Conservation (phyloP, 2,113 vertebrate species). For the Xiphophorus couchianus region DNA sequence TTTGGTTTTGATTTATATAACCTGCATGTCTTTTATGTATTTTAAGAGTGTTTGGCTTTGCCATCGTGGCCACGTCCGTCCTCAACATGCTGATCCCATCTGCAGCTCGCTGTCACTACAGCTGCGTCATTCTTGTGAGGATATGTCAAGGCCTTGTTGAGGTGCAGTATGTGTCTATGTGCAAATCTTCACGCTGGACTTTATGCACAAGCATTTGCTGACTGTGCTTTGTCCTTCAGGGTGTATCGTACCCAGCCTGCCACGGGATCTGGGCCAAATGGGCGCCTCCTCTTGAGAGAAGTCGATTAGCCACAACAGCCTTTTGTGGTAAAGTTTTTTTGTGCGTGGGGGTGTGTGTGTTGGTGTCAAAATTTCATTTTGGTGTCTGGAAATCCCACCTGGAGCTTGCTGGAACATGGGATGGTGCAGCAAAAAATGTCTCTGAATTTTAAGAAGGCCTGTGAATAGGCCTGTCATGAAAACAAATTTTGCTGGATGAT, state of each 20-base stretch:
- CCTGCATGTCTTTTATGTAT: conserved; percentile 42
- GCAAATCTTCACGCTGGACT: not conserved
- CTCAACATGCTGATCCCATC: conserved; percentile 94
- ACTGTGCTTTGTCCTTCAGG: conserved; percentile 71
- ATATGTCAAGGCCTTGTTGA: conserved; percentile 94
- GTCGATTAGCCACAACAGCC: conserved; percentile 87
- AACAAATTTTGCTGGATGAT: too few relatives aligned
- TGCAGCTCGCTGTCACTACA: conserved; percentile 89
- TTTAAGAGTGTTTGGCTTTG: conserved; percentile 92
- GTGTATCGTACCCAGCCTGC: conserved; percentile 93
- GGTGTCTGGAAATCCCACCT: not conserved
- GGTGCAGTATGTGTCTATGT: conserved; percentile 72
- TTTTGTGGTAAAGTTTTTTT: conserved; percentile 83
- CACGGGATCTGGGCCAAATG: conserved; percentile 93
- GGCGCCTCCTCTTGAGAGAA: conserved; percentile 88
- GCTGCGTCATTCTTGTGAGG: conserved; percentile 92
- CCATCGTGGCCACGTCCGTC: conserved; percentile 91
- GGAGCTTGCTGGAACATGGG: not conserved
- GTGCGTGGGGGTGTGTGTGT: not conserved
- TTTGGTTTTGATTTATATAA: not conserved
- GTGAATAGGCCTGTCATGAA: not conserved
- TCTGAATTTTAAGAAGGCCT: not conserved
- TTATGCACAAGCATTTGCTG: conserved; percentile 4
- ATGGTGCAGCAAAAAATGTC: not conserved
- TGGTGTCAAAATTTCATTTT: not conserved